Percentiles rank a stretch among this genome's conserved stretches.
phyloP scores from a whole-genome alignment of 2,888 invertebrate genomes.

The Sesia bembeciformis region DNA sequence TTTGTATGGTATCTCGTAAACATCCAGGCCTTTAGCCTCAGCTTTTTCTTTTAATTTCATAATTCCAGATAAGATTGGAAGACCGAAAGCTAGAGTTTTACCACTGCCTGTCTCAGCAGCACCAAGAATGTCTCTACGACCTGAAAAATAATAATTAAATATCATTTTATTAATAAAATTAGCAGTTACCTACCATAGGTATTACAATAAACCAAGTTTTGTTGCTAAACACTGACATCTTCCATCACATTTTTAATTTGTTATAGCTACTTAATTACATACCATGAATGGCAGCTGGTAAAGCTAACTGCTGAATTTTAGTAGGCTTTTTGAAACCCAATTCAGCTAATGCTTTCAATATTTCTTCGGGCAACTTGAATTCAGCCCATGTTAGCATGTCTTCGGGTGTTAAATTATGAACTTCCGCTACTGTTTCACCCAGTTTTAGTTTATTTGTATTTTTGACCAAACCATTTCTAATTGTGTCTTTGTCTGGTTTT shows the following conservation, averaged over 20 bases:
- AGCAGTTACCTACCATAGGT: no score
- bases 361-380: constrained; percentile 79
- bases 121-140: constrained; percentile 93
- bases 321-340: constrained; percentile 89
- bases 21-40: constrained; percentile 40
- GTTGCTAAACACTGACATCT: no score
- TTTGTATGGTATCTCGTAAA: constrained; percentile 55
- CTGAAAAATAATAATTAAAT: constrained; percentile 29
- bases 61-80: constrained; percentile 93
- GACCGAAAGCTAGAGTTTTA: constrained; percentile 97
- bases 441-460: constrained; percentile 29
- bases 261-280: constrained; percentile 7
- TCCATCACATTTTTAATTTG: no score
- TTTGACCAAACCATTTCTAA: constrained; percentile 7
- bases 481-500: background rate
- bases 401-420: constrained; percentile 36
- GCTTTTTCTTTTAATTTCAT: constrained; percentile 77
- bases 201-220: no score
- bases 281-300: constrained; percentile 91
- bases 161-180: no score
- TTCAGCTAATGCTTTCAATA: constrained; percentile 84
- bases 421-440: constrained; percentile 34
- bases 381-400: constrained; percentile 78
- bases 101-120: constrained; percentile 99
- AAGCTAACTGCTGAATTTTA: constrained; percentile 86